Percentiles rank a stretch among this genome's conserved stretches.
phyloP scores from a whole-genome alignment of 1,140 invertebrate genomes.

The Trichomalopsis sarcophagae region DNA sequence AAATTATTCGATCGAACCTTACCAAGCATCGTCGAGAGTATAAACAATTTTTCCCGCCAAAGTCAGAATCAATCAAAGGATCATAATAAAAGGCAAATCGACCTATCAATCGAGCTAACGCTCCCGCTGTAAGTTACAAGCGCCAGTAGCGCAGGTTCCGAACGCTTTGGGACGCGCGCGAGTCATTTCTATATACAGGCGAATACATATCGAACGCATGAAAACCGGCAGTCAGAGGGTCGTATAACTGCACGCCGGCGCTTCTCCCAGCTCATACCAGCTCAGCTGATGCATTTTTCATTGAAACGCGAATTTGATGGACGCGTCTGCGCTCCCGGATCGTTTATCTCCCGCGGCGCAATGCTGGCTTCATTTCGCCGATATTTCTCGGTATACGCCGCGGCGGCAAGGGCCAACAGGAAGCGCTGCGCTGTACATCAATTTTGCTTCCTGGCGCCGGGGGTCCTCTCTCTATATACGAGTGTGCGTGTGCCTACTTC shows the following conservation, averaged over 20 bases:
- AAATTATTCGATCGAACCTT: too few species aligned
- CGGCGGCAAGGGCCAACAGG: not conserved
- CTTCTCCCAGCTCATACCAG: not conserved
- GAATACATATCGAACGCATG: not conserved
- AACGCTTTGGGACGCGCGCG: not conserved
- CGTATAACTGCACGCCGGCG: not conserved
- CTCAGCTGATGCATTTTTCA: constrained; percentile 45
- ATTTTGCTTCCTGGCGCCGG: constrained; percentile 15
- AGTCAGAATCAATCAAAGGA: too few species aligned
- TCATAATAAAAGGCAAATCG: not conserved
- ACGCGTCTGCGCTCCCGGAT: constrained; percentile 34
- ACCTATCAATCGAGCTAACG: not conserved
- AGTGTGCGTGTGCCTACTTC: not conserved
- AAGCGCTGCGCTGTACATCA: constrained; percentile 38
- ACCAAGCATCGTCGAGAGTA: too few species aligned
- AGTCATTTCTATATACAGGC: not conserved
- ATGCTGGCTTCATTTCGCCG: constrained; percentile 22
- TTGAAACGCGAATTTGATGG: constrained; percentile 52
- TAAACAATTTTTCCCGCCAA: too few species aligned
- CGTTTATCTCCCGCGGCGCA: constrained; percentile 38
- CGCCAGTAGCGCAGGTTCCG: not conserved
- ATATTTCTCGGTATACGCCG: constrained; percentile 27
- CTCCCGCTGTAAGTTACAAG: not conserved
- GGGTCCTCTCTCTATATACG: not conserved
- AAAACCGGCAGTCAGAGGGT: not conserved